These are phyloP conservation scores for Plebejus argus DNA, from an alignment of 2,888 invertebrate genomes.

Conservation along the genomic window DNA sequence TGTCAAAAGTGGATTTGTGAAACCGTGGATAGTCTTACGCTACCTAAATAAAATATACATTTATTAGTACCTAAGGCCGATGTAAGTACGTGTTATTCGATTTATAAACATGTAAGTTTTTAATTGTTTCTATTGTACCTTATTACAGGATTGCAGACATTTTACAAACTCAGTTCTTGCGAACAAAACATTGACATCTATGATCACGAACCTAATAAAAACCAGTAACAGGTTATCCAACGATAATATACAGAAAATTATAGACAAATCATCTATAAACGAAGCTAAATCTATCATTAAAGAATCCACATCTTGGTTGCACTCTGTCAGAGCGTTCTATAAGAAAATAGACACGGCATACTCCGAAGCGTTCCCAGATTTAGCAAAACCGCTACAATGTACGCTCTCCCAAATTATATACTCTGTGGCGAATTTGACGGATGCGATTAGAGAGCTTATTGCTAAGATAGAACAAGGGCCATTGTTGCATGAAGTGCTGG, in stretches of 20 bases:
- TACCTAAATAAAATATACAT: no score
- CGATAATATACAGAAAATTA: slow-evolving; percentile 44
- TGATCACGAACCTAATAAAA: slow-evolving; percentile 53
- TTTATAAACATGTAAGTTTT: no score
- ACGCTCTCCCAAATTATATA: slow-evolving; percentile 85
- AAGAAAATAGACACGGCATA: slow-evolving; percentile 79
- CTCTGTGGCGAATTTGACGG: slow-evolving; percentile 81
- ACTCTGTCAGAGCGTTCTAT: slow-evolving; percentile 79
- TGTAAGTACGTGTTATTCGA: no score
- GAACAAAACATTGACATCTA: slow-evolving; percentile 52
- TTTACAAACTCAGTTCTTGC: slow-evolving; percentile 70
- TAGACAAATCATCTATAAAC: slow-evolving; percentile 45
- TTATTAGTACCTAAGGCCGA: no score
- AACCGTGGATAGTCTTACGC: no score
- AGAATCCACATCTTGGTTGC: slow-evolving; percentile 75
- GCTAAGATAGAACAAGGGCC: slow-evolving; percentile 59
- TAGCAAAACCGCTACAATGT: slow-evolving; percentile 86
- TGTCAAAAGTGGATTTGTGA: no score
- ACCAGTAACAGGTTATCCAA: slow-evolving; percentile 51
- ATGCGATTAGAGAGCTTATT: slow-evolving; percentile 73
- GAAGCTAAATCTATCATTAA: slow-evolving; percentile 59
- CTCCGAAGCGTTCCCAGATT: slow-evolving; percentile 87
- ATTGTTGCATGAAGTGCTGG: slow-evolving; percentile 54
- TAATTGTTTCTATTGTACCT: no score
- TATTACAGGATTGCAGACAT: slow-evolving; percentile 72